phyloP scores from a whole-genome alignment of 2,113 vertebrate species.

The Nicator chloris region DNA sequence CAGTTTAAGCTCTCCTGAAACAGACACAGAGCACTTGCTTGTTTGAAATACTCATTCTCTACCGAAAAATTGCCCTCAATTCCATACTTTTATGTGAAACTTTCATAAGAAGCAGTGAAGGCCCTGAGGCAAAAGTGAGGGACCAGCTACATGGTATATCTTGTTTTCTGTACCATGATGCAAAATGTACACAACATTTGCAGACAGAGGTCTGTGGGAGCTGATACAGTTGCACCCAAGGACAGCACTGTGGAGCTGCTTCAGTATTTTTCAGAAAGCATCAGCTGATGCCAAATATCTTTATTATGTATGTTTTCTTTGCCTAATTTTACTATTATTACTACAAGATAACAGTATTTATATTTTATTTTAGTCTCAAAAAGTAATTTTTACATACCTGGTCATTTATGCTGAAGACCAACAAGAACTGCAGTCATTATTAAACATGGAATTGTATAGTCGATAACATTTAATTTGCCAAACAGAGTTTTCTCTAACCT shows the following conservation, averaged over 20 bases:
- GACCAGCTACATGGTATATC: neutral
- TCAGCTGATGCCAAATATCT: neutral
- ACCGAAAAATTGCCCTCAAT: neutral
- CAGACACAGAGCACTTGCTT: neutral
- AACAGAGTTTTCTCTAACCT: neutral
- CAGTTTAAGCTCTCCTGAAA: neutral
- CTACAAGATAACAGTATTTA: neutral
- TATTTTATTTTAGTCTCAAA: neutral
- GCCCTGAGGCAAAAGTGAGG: neutral
- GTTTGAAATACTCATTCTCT: neutral
- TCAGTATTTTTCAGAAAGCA: neutral
- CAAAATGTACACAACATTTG: accelerated
- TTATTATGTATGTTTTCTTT: neutral
- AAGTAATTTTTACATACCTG: neutral
- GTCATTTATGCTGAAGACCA: neutral
- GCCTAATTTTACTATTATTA: neutral
- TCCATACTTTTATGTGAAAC: neutral
- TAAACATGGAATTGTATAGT: too few species aligned
- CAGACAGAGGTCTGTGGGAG: neutral
- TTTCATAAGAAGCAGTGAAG: neutral
- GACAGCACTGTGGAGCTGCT: neutral
- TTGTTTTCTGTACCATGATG: neutral
- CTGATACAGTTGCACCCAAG: neutral
- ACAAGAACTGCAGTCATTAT: too few species aligned
- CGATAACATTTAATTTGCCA: neutral